phyloP scores from a whole-genome alignment of 2,888 invertebrate species.

The Monoplex corrugatus region DNA sequence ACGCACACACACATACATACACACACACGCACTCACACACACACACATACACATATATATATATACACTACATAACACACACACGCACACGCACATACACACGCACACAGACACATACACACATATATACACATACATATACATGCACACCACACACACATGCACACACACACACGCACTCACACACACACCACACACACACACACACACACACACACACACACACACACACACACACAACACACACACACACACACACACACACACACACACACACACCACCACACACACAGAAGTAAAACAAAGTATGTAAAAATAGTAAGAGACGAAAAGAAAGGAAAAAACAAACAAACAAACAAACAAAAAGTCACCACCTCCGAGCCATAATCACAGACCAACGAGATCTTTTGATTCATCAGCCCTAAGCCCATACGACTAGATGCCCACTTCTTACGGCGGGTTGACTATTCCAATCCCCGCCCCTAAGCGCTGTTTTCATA shows the following conservation, averaged over 20 bases:
- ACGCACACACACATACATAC: constrained; percentile 16
- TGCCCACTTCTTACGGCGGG: no score
- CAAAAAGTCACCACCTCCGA: no score
- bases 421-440: no score
- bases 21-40: constrained; percentile 25
- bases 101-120: neutral
- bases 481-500: no score
- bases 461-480: no score
- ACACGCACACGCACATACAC: neutral
- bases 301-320: no score
- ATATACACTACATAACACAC: neutral
- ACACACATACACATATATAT: neutral
- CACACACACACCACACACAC: neutral
- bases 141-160: neutral
- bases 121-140: neutral
- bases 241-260: neutral
- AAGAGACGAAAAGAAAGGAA: no score
- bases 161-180: neutral
- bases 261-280: neutral
- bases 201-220: neutral
- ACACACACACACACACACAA: neutral
- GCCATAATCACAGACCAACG: no score
- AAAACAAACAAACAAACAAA: no score
- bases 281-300: no score
- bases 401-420: no score